Base-by-base conservation (phyloP, 2,888 invertebrate genomes). In the Hybos culiciformis region DNA sequence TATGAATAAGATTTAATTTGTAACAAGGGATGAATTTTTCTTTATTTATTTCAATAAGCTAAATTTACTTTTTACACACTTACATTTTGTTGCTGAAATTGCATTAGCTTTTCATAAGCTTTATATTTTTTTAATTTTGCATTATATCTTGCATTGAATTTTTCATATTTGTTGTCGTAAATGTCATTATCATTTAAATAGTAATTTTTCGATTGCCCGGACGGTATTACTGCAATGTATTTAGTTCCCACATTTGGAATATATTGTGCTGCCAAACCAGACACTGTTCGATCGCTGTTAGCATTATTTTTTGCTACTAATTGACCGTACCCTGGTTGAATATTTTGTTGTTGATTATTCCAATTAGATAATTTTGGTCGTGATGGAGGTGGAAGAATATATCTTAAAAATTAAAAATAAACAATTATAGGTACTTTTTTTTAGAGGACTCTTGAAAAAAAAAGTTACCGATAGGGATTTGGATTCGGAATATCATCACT, bases 401-500 rank as follows among this genome's bases (percentile, higher is more conserved):
- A 66, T 36, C 66, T 66, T 3, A n/a, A 29, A 26, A 3, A 26
- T 26, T 26, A 26, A 26, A 7, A 17, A 36, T 9, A 24, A 17
- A 41, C 31, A 44, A 19, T 37, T n/a, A n/a, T 5, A 23, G 11
- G 6, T 38, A 23, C 29, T 2, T 4, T 26, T 19, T 18, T 29
- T 29, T 29, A 4, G 29, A 12, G 5, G 23, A 7, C 6, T 23
- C 23, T 23, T 29, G 29, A 12, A 29, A 17, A 19, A 37, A 15
- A 12, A 37, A 57, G 56, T 67, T 67, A 76, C 76, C 72, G 71
- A 58, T 73, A 72, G 53, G 73, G 73, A 52, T 73, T 71, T 44
- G 77, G 76, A 58, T 77, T 75, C 21, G 74, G 74, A 19, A 70
- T 62, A 51, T 77, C 77, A 50, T 71, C 68, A 15, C 65, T 61